A percentile compares a stretch with the other conserved stretches of the same genome.
Conservation (phyloP, 2,113 vertebrate genomes). For the Vanacampus margaritifer region DNA sequence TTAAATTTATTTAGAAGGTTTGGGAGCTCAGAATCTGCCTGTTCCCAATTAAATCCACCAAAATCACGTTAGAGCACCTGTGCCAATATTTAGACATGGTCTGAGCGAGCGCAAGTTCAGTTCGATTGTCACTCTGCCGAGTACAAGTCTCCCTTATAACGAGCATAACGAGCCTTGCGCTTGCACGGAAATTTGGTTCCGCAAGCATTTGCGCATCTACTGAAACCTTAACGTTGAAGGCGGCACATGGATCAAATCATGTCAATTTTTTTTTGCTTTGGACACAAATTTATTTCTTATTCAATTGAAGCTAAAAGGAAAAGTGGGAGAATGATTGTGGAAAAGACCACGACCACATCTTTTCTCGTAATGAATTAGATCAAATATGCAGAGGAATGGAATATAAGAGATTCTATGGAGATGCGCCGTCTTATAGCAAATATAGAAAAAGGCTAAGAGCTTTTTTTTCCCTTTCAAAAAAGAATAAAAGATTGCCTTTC, state of each 20-base stretch:
- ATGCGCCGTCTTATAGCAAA: background rate
- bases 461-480: no score
- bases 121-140: no score
- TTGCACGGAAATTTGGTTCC: no score
- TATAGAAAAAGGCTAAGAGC: background rate
- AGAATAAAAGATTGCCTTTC: background rate
- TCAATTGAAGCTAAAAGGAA: background rate
- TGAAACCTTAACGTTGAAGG: background rate
- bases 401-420: background rate
- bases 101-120: no score
- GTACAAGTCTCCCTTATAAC: no score
- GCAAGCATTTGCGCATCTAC: no score
- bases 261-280: slow-evolving; percentile 13
- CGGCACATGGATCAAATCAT: slow-evolving; percentile 1
- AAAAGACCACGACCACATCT: background rate
- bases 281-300: background rate
- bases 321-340: background rate
- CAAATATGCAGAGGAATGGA: background rate
- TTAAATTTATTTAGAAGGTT: no score
- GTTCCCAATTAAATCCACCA: no score
- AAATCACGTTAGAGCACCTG: no score
- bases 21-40: no score
- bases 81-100: no score
- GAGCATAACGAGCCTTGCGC: no score
- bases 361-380: background rate